phyloP scores from a whole-genome alignment of 2,113 vertebrate genomes.

The Penelope pileata region DNA sequence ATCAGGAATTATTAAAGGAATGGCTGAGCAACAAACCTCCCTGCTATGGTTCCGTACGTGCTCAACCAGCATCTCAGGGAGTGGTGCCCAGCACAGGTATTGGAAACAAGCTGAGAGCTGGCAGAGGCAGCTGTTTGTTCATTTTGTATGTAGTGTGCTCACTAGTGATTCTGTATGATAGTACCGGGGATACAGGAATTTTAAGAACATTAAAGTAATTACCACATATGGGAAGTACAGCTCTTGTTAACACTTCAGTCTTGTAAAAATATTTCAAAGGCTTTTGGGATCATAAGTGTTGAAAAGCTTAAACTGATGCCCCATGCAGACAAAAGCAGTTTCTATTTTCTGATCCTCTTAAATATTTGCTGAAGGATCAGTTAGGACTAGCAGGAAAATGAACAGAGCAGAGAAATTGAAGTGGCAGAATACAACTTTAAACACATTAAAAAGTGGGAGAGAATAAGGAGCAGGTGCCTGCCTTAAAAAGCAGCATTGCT shows the following conservation, averaged over 20 bases:
- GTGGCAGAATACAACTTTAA: background rate
- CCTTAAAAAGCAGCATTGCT: background rate
- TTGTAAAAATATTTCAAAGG: background rate
- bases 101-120: background rate
- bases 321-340: background rate
- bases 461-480: background rate
- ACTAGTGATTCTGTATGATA: background rate
- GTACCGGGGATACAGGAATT: background rate
- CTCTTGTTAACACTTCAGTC: background rate
- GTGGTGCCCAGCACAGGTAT: background rate
- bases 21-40: background rate
- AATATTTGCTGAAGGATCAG: background rate
- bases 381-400: background rate
- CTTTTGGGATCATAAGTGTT: background rate
- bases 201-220: background rate
- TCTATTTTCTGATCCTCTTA: background rate
- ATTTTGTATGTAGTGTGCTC: background rate
- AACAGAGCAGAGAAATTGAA: background rate
- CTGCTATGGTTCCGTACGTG: background rate
- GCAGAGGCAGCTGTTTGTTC: background rate
- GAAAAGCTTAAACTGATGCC: background rate
- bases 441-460: background rate
- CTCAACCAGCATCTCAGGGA: background rate
- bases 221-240: background rate
- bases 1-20: background rate